Percentiles rank a stretch among this genome's conserved stretches.
Conservation (phyloP, 1,140 invertebrate species). For the Papilio dardanus region DNA sequence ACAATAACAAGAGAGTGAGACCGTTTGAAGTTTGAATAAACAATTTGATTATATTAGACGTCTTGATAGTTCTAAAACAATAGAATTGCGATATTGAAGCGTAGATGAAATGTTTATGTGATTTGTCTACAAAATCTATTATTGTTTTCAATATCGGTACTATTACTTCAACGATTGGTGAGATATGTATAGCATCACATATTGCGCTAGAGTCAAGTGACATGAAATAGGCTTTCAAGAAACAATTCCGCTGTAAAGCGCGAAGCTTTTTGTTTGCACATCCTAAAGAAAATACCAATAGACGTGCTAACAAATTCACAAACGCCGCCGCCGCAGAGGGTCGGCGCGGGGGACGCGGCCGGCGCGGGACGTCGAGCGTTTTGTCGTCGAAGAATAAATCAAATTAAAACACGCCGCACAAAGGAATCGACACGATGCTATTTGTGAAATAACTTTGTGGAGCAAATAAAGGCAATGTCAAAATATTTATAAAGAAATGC, state of each 20-base stretch:
- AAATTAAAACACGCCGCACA: constrained; percentile 76
- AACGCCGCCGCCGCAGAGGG: constrained; percentile 59
- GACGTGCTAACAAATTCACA: constrained; percentile 75
- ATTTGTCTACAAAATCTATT: background rate
- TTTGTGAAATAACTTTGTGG: constrained; percentile 71
- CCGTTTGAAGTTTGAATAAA: constrained; percentile 60
- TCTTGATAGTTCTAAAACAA: background rate
- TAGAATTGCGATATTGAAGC: background rate
- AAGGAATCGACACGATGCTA: constrained; percentile 75
- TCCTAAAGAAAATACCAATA: constrained; percentile 68
- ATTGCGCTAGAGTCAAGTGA: background rate
- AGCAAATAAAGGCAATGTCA: constrained; percentile 78
- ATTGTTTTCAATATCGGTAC: background rate
- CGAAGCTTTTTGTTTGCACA: constrained; percentile 62
- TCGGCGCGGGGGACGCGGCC: constrained; percentile 59
- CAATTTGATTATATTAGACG: constrained; percentile 8
- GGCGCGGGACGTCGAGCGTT: constrained; percentile 69
- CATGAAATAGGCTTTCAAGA: constrained; percentile 43
- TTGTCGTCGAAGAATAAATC: constrained; percentile 78
- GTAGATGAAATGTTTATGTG: background rate
- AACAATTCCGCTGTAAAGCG: constrained; percentile 56
- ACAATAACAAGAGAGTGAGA: no score
- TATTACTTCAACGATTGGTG: background rate
- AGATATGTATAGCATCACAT: background rate
- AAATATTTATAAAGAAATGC: constrained; percentile 81